These are phyloP conservation scores for Pardosa pseudoannulata DNA, from an alignment of 2,888 invertebrate genomes.

Conservation along the genomic window DNA sequence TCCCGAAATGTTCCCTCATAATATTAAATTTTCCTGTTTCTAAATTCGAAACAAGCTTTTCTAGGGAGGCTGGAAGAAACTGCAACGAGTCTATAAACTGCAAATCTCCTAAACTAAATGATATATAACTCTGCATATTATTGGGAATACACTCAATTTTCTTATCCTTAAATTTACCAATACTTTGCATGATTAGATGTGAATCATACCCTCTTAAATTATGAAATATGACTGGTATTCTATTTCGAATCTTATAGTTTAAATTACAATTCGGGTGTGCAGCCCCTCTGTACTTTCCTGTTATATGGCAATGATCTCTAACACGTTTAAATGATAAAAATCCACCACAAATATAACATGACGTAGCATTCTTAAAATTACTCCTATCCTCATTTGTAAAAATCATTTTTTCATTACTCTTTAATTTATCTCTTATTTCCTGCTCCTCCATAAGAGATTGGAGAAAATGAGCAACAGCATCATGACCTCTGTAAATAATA, in stretches of 20 bases:
- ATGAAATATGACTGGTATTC: background rate
- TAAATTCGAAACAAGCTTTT: background rate
- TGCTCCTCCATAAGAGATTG: background rate
- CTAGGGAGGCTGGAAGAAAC: background rate
- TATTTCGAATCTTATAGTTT: background rate
- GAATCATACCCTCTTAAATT: background rate
- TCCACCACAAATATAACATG: background rate
- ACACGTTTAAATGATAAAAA: background rate
- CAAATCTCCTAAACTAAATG: background rate
- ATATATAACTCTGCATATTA: background rate
- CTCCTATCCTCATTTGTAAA: background rate
- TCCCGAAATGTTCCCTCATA: background rate
- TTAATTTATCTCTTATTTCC: background rate
- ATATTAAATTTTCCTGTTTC: background rate
- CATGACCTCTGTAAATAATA: background rate
- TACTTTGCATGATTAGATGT: background rate
- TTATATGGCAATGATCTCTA: background rate
- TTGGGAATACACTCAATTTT: background rate
- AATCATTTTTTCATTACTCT: background rate
- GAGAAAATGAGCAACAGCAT: background rate
- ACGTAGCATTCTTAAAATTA: background rate
- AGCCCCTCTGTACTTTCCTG: background rate
- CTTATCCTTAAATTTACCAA: background rate
- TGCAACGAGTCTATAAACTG: background rate
- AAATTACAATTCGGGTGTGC: background rate